Evolutionary conservation across 2,113 vertebrate species (phyloP).

Genomic region (Dasypus novemcinctus): DNA sequence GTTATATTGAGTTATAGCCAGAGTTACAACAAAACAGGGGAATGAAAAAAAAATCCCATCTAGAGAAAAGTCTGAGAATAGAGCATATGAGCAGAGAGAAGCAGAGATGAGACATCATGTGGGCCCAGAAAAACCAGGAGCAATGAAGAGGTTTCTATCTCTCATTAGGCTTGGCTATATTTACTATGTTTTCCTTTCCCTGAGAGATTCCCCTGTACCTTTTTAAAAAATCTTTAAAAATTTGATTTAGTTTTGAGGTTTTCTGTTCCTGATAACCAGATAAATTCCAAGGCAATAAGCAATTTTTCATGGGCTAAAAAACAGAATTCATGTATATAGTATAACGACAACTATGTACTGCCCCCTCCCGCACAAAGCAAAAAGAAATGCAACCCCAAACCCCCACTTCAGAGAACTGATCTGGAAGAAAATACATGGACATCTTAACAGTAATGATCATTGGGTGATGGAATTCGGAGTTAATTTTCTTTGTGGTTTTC

Average conservation of each 20-base stretch:
- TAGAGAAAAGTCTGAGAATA: not conserved
- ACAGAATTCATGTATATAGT: not conserved
- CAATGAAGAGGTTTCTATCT: not conserved
- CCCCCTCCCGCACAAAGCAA: not conserved
- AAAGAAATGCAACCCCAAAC: not conserved
- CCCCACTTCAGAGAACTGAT: not conserved
- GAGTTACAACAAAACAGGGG: not conserved
- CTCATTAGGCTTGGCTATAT: not conserved
- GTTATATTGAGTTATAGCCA: not conserved
- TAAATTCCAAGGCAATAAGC: not conserved
- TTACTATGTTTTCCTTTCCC: not conserved
- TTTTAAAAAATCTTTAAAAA: not conserved
- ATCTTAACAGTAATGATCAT: not conserved
- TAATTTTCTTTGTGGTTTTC: slow-evolving; percentile 12
- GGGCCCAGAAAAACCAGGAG: not conserved
- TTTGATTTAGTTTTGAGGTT: not conserved
- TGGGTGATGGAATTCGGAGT: not conserved
- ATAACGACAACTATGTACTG: not conserved
- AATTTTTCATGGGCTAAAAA: not conserved
- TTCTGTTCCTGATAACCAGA: not conserved
- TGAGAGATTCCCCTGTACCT: not conserved
- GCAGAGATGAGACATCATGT: not conserved
- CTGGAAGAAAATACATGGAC: not conserved
- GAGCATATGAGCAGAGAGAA: not conserved
- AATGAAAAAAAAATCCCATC: not conserved